These are phyloP conservation scores for Leptatherina wallacei DNA, from an alignment of 2,797 vertebrate species.

Conservation along the genomic window DNA sequence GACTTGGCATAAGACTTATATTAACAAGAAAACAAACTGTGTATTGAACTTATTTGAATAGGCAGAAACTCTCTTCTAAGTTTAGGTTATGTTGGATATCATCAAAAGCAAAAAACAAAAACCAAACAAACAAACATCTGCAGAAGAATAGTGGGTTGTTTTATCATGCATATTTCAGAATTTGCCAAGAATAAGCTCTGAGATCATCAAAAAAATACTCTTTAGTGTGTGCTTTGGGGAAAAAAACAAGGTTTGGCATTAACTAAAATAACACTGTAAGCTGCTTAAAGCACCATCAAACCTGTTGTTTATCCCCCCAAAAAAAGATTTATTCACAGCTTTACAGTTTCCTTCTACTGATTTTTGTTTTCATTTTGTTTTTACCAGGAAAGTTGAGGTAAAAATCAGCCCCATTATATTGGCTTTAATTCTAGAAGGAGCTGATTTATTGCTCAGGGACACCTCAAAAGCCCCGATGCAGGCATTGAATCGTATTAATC, in stretches of 20 bases:
- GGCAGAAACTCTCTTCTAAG: not conserved
- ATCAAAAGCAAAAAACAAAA: not conserved
- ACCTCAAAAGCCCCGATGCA: not conserved
- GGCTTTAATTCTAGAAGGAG: not conserved
- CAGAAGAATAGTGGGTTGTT: not conserved
- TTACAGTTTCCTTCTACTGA: conserved; percentile 4
- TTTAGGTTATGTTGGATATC: not conserved
- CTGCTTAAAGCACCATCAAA: not conserved
- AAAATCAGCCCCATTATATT: not conserved
- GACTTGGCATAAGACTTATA: not conserved
- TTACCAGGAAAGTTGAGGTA: not conserved
- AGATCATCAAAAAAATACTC: not conserved
- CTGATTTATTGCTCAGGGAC: conserved; percentile 14
- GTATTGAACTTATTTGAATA: not conserved
- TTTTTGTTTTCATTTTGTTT: not conserved
- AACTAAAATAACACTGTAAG: not conserved
- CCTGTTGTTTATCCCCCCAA: not conserved
- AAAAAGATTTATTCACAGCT: not conserved
- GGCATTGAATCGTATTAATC: not conserved
- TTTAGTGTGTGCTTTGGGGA: not conserved
- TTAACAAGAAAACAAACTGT: not conserved
- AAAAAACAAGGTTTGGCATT: not conserved
- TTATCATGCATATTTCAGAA: not conserved
- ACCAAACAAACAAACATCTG: not conserved
- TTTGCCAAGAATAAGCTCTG: not conserved